Evolutionary conservation across 2,797 vertebrate genomes (phyloP).

Genomic region (Aeoliscus strigatus): DNA sequence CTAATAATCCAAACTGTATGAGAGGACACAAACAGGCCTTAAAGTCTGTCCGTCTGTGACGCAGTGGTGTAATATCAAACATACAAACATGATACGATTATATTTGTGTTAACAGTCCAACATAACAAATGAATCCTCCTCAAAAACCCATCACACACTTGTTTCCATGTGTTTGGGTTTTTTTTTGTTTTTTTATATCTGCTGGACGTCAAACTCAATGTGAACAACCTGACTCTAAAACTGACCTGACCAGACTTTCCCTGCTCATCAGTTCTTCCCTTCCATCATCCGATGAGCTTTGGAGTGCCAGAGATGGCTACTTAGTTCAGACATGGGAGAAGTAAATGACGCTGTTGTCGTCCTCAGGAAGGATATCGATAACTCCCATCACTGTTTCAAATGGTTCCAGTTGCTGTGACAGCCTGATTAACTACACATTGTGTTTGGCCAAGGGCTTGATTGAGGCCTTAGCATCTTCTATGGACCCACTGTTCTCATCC

Average conservation of each 20-base stretch:
- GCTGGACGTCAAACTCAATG: conserved; percentile 33
- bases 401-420: conserved; percentile 12
- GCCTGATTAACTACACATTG: conserved; percentile 33
- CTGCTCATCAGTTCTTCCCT: conserved; percentile 29
- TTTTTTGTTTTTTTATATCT: conserved; percentile 43
- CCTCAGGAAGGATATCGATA: conserved; percentile 17
- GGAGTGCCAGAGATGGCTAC: conserved; percentile 4
- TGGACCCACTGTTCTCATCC: conserved; percentile 54
- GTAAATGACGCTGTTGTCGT: conserved; percentile 22
- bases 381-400: conserved; percentile 41
- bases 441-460: conserved; percentile 51
- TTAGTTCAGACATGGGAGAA: conserved; percentile 32
- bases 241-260: conserved; percentile 23
- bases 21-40: background rate
- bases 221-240: conserved; percentile 13
- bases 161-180: conserved; percentile 42
- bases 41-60: conserved; percentile 6
- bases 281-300: conserved; percentile 39
- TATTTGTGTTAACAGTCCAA: conserved; percentile 27
- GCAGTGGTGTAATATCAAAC: conserved; percentile 34
- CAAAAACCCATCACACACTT: conserved; percentile 12
- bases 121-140: conserved; percentile 15
- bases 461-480: conserved; percentile 54
- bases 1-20: background rate
- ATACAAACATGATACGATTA: conserved; percentile 19